phyloP scores from a whole-genome alignment of 2,797 vertebrate species.

The Taenioides sp. region DNA sequence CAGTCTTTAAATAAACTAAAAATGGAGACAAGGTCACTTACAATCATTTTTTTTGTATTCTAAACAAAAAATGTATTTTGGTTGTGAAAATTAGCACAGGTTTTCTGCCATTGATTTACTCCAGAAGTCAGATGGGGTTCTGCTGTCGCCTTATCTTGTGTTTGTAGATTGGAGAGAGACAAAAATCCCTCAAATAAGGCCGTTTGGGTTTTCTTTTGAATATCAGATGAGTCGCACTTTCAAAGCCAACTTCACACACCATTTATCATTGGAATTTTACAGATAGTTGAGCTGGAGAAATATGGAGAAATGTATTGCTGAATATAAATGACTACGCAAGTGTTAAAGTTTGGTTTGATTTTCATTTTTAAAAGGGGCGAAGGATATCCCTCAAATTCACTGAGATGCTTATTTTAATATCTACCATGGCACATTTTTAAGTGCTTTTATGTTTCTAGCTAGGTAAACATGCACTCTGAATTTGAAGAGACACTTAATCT shows the following conservation, averaged over 20 bases:
- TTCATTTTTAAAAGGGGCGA: neutral
- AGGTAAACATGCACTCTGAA: neutral
- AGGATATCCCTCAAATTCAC: neutral
- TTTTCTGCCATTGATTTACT: conserved; percentile 43
- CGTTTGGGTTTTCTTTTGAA: conserved; percentile 24
- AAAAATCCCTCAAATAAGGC: conserved; percentile 26
- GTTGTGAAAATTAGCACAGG: neutral
- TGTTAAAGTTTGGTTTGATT: neutral
- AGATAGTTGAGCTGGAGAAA: conserved; percentile 9
- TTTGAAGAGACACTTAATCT: conserved; percentile 3
- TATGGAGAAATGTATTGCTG: conserved; percentile 1
- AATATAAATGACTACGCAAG: neutral
- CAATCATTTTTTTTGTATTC: no score
- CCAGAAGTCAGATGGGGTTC: conserved; percentile 28
- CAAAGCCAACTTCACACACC: conserved; percentile 6
- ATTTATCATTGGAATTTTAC: conserved; percentile 4
- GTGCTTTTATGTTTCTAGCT: neutral
- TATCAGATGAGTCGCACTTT: conserved; percentile 10
- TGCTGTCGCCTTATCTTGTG: conserved; percentile 40
- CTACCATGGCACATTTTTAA: neutral
- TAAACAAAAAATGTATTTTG: no score
- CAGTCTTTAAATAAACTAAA: no score
- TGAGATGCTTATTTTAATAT: neutral
- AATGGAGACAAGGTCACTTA: no score
- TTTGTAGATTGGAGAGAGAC: conserved; percentile 21